These are phyloP conservation scores for Pipistrellus pygmaeus DNA, from an alignment of 2,797 vertebrate species.

Conservation along the genomic window DNA sequence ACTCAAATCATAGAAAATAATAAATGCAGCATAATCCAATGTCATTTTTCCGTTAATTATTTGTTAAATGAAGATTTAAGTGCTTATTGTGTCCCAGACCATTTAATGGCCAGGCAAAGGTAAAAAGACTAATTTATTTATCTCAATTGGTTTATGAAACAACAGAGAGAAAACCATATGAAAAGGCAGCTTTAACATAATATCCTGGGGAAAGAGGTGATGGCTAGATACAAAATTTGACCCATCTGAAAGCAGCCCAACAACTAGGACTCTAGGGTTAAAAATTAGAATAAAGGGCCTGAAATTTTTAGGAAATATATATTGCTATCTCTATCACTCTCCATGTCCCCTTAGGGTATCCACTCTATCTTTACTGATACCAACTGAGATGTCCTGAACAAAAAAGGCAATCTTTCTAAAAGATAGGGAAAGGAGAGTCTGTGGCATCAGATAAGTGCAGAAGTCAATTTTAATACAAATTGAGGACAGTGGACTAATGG, in stretches of 20 bases:
- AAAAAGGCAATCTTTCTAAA: neutral
- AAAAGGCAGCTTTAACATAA: neutral
- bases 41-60: conserved; percentile 7
- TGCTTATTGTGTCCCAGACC: neutral
- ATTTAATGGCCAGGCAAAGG: neutral
- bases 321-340: neutral
- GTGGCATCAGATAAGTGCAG: neutral
- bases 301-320: neutral
- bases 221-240: neutral
- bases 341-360: neutral
- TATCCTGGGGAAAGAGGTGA: neutral
- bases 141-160: neutral
- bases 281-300: neutral
- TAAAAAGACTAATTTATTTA: neutral
- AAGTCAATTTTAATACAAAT: neutral
- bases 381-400: neutral
- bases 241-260: neutral
- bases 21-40: neutral
- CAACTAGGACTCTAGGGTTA: neutral
- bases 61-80: neutral
- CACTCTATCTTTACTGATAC: neutral
- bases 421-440: neutral
- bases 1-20: neutral
- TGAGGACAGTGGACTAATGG: neutral
- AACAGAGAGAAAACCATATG: neutral